Evolutionary conservation across 2,888 invertebrate genomes (phyloP), one percentile per base, ranked within the genome.

Genomic region (Ypsolopha sequella): DNA sequence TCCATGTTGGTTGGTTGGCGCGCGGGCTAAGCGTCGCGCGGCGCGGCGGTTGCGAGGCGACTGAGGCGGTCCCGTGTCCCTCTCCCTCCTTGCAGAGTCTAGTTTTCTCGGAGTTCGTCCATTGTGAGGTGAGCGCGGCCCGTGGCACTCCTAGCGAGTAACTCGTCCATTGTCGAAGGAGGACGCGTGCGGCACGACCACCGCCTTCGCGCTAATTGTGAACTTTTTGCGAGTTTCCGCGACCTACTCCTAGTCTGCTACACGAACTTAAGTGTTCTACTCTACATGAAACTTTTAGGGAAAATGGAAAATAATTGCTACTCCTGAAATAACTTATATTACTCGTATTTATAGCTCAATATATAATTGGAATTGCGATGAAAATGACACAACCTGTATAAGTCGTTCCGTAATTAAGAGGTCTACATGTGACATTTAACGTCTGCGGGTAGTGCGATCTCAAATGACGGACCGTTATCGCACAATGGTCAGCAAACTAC

Each of bases 21-120:
- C 58, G 56, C 52, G 53, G 56, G 24, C 24, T 24, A 50, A 52
- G 70, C 73, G 70, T 48, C 73, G 73, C 80, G 78, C 80, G 76
- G 72, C 77, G 77, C 78, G 76, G 70, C 78, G 80, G 76, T 77
- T 73, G 68, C 73, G 72, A 72, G 65, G 62, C 78, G 76, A 86
- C 85, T 86, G 86, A 49, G 11, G 45, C 80, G 81, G 72, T 75
- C 80, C 76, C 76, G 77, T 76, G 68, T 77, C 74, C 77, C 71
- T 36, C 50, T 36, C 35, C 41, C 13, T 64, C 67, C 59, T 24
- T 24, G 24, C 24, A 24, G 24, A 24, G 24, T 24, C 24, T 24
- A 24, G 24, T 24, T 24, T 4, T 24, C 24, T 24, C 24, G 24
- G 24, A 24, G 24, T 24, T 24, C 24, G 24, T 24, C 24, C 24